Percentiles rank a stretch among this genome's conserved stretches.
phyloP scores from a whole-genome alignment of 2,797 vertebrate species.

The Myotis pilosus region DNA sequence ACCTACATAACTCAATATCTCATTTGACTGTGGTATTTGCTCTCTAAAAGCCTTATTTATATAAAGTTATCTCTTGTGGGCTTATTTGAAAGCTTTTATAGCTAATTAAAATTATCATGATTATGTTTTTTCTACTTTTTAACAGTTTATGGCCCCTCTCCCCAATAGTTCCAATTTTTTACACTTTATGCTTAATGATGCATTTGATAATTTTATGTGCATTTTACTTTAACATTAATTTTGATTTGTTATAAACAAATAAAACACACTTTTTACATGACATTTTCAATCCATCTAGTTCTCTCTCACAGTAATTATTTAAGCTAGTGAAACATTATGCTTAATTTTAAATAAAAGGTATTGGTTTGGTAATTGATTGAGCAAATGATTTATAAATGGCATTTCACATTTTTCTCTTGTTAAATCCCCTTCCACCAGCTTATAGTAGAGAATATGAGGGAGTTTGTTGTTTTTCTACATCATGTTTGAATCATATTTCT shows the following conservation, averaged over 20 bases:
- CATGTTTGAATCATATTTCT: neutral
- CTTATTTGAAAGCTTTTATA: neutral
- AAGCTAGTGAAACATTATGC: neutral
- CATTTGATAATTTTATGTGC: neutral
- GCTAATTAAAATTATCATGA: neutral
- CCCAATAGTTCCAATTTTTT: neutral
- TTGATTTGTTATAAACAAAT: neutral
- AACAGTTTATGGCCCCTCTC: neutral
- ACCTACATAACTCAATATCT: neutral
- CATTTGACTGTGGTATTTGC: neutral
- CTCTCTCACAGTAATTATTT: neutral
- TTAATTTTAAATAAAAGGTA: conserved; percentile 11
- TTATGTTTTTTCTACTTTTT: neutral
- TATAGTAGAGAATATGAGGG: neutral
- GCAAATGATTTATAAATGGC: neutral
- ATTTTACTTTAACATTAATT: neutral
- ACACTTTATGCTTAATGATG: neutral
- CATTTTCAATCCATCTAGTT: neutral
- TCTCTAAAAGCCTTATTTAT: neutral
- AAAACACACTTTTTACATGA: neutral
- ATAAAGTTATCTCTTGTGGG: neutral
- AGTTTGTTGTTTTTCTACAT: neutral
- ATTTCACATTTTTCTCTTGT: neutral
- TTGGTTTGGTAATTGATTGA: neutral
- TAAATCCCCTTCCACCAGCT: neutral